Base-by-base conservation (phyloP, 1,140 invertebrate species). In the Heliconius nattereri region DNA sequence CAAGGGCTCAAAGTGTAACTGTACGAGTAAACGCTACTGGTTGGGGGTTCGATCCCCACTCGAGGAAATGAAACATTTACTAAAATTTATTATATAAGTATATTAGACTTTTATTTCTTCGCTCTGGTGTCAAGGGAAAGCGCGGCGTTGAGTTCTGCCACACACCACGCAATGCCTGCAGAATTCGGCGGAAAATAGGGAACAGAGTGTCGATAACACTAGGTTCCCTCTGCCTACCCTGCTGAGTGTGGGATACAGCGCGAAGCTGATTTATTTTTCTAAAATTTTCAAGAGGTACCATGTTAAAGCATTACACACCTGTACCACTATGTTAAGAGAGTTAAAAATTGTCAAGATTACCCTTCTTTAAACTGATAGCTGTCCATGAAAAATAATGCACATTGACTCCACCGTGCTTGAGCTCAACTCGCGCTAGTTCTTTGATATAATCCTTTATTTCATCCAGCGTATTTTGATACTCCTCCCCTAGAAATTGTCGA, bases 331-430 rank as follows among this genome's bases (percentile, higher is more conserved):
- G 40, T 16, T 45, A 45, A 0, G 8, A 16, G 32, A 32, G 32
- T 32, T 32, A 45, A 16, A 5, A 45, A 5, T 16, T 45, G 13
- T 60, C 2, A n/a, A 66, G 2, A 23, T 23, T 80, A 97, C 97
- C 97, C 95, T 95, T 95, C 83, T 96, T 95, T 2, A 97, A 91
- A 85, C 95, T 96, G 20, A 96, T 95, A 20, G 95, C 94, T 9
- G 95, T 95, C 95, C 96, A 96, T 16, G 95, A 95, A 85, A 96
- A 97, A 81, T 96, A 95, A 80, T 95, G 94, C 1, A 97, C 94
- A 73, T 95, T 95, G 7, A 97, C 94, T 7, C 96, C 96, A 26
- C 96, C 95, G 77, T 95, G 95, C 78, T 95, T 96, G 73, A 96
- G 91, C 78, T 96, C 95, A 75, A 96, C 95, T 60, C 95, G 93